Conservation (phyloP, 1,140 invertebrate species). For the Antheraea pernyi region DNA sequence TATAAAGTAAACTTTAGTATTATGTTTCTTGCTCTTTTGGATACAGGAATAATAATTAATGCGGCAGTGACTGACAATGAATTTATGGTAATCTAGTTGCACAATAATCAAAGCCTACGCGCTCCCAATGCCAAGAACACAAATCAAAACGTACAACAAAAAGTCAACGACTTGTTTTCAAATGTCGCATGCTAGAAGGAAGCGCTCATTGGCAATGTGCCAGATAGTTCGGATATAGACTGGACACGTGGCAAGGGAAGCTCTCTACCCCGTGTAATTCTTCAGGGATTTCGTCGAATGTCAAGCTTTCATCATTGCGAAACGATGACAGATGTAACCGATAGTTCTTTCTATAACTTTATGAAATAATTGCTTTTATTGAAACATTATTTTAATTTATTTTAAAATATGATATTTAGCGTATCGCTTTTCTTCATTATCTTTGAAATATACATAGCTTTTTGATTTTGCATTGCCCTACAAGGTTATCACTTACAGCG, state of each 20-base stretch:
- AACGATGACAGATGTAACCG: neutral
- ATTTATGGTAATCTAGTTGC: neutral
- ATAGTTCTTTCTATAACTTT: neutral
- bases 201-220: constrained; percentile 1
- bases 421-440: too few relatives aligned
- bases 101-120: neutral
- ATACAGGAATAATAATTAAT: too few relatives aligned
- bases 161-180: constrained; percentile 9
- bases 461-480: too few relatives aligned
- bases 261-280: neutral
- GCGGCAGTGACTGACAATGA: neutral
- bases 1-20: too few relatives aligned
- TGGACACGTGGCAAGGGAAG: constrained; percentile 11
- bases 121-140: neutral
- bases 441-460: too few relatives aligned
- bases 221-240: constrained; percentile 7
- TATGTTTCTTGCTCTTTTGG: too few relatives aligned
- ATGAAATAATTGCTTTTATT: neutral
- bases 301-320: neutral
- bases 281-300: constrained; percentile 1
- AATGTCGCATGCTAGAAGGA: constrained; percentile 14
- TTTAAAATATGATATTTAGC: too few relatives aligned
- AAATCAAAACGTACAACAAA: constrained; percentile 4
- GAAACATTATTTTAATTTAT: too few relatives aligned
- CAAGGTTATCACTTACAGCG: too few relatives aligned